Base-by-base conservation (phyloP, 2,888 invertebrate genomes). In the Bedellia somnulentella region DNA sequence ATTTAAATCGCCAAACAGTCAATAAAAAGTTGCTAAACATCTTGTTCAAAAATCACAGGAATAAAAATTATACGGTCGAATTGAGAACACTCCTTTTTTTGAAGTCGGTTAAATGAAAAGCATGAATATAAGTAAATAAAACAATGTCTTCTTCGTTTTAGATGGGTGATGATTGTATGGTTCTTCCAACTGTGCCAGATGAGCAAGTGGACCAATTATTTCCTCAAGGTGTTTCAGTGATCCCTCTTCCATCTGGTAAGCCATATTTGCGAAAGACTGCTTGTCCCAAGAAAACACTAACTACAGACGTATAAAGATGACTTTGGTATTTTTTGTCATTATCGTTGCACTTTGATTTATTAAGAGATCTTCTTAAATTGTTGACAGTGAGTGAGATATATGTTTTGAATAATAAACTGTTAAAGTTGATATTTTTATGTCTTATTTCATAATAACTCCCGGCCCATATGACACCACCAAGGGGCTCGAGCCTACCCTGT, bases 151-250 rank as follows among this genome's bases (percentile, higher is more conserved):
- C n/a, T n/a, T n/a, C n/a, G n/a, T n/a, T 80, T 21, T 56, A 93
- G 88, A 68, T 76, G 52, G 95, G 95, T 4, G 85, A 84, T 3
- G 80, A 85, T 14, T 93, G 93, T 41, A 96, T 97, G 95, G 86
- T 98, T 16, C 73, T 92, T 37, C 97, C 97, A 1, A 81, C 82
- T 1, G 73, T 96, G 1, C 71, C 83, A 1, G 79, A 82, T 4
- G 85, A 85, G 11, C 86, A 94, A 45, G 79, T 86, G 3, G 61
- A 75, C 13, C 66, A 67, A 31, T 57, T 86, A 18, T 95, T 93
- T 56, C 89, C 91, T 1, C 68, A 78, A 29, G 85, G 83, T 8
- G 78, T 87, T 6, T 82, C 82, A 15, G 79, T 81, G 3, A 57
- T 87, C 5, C 63, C 80, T 4, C 56, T 96, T 40, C 95, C 95